Base-by-base conservation (phyloP, 2,888 invertebrate species). In the Andrena minutula region DNA sequence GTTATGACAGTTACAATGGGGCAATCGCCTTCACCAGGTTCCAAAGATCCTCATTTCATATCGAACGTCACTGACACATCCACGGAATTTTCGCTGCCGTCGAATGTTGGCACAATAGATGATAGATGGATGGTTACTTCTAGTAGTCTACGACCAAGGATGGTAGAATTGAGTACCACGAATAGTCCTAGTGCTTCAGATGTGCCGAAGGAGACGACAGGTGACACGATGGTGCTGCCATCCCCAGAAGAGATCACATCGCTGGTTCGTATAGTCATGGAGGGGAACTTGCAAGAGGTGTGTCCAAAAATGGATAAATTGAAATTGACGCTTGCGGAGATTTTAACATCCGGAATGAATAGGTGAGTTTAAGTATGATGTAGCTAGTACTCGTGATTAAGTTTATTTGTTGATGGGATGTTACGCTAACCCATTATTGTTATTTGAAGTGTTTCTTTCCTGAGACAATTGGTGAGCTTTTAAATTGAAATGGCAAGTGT, bases 241-340 rank as follows among this genome's bases (percentile, higher is more conserved):
- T 72, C 84, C 3, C 72, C 85, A 1, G 88, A 90, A 8, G 89
- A 91, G 51, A 85, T 90, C 10, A 90, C 88, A 4, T 65, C 87
- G 16, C 63, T 93, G 7, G 92, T 93, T 7, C 90, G 89, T 56
- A 91, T 93, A 23, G 85, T 91, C 28, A 88, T 93, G 58, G 91
- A 92, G 10, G 91, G 91, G 10, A 89, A 73, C 41, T 85, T 88
- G 88, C 60, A 74, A 2, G 91, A 93, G 7, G 88, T 94, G 26
- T 94, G 93, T 28, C 85, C 85, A 8, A 87, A 89, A n/a, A 77
- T 92, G 35, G 76, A 85, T 2, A 73, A 81, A 10, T 70, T 94
- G 8, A 89, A 83, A 7, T 81, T 85, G 49, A 83, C 86, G 0
- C 83, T 93, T 20, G 92, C 91, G 4, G 84, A 92, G 2, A 76